Percentiles rank a stretch among this genome's conserved stretches.
Conservation (phyloP, 1,140 invertebrate species). For the Euwallacea fornicatus region DNA sequence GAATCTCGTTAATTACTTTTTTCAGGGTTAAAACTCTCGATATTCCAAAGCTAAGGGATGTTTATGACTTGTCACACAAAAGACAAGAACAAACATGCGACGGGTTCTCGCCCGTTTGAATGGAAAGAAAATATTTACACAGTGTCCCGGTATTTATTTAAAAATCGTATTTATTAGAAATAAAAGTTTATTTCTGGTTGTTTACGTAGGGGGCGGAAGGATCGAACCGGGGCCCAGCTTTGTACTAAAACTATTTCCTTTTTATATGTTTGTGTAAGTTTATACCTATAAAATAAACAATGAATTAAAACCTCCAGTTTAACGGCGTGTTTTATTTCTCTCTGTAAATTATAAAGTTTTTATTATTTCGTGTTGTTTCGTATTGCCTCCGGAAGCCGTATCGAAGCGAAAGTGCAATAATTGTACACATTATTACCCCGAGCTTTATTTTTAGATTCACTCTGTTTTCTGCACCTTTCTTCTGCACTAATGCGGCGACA, state of each 20-base stretch:
- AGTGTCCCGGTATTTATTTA: constrained; percentile 28
- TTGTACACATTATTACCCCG: neutral
- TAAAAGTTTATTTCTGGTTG: constrained; percentile 36
- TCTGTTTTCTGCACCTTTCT: neutral
- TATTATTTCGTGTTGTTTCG: constrained; percentile 21
- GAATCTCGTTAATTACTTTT: no score
- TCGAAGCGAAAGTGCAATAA: constrained; percentile 7
- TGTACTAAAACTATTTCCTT: constrained; percentile 26
- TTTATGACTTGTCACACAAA: no score
- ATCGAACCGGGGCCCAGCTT: constrained; percentile 6
- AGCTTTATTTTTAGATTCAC: constrained; percentile 1
- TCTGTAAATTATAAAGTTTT: constrained; percentile 34
- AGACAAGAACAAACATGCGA: no score
- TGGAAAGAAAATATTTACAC: constrained; percentile 1
- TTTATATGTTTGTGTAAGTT: constrained; percentile 37
- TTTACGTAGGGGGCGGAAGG: constrained; percentile 21
- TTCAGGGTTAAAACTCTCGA: no score
- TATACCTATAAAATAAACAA: constrained; percentile 37
- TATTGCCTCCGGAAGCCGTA: constrained; percentile 13
- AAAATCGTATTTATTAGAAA: constrained; percentile 36
- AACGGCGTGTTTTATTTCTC: constrained; percentile 33
- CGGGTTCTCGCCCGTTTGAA: neutral
- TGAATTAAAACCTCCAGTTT: constrained; percentile 33
- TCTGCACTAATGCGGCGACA: neutral
- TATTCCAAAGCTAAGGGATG: no score